phyloP scores from a whole-genome alignment of 2,888 invertebrate species.

The Ormyrus thymus region DNA sequence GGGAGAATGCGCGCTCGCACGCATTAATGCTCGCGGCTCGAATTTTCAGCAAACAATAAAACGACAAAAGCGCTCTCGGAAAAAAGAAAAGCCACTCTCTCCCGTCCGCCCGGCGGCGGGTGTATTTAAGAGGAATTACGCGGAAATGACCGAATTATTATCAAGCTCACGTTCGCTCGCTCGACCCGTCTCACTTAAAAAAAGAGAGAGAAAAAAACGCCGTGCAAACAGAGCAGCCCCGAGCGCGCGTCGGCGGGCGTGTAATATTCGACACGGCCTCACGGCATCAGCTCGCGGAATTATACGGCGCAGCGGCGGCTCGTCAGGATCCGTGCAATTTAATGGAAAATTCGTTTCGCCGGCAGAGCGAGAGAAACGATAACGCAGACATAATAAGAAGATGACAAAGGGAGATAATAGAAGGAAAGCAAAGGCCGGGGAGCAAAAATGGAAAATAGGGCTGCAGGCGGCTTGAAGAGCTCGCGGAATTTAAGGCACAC shows the following conservation, averaged over 20 bases:
- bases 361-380: constrained; percentile 26
- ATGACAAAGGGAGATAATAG: constrained; percentile 35
- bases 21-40: too few relatives aligned
- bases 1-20: too few relatives aligned
- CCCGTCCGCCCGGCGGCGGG: background rate
- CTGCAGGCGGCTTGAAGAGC: constrained; percentile 14
- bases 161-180: constrained; percentile 42
- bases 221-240: constrained; percentile 27
- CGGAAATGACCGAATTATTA: constrained; percentile 48
- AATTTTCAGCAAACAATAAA: too few relatives aligned
- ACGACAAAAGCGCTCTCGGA: too few relatives aligned
- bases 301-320: constrained; percentile 17
- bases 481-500: constrained; percentile 67
- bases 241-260: constrained; percentile 13
- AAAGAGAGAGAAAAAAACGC: background rate
- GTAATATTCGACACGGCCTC: constrained; percentile 51
- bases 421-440: background rate
- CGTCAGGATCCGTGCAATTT: constrained; percentile 60
- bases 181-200: constrained; percentile 34
- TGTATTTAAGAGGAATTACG: constrained; percentile 38
- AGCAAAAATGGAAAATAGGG: constrained; percentile 46
- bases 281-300: constrained; percentile 36
- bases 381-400: constrained; percentile 41
- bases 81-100: too few relatives aligned
- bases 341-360: constrained; percentile 56